These are phyloP conservation scores for Lepilemur ruficaudatus DNA, from an alignment of 2,797 vertebrate genomes.

Conservation along the genomic window DNA sequence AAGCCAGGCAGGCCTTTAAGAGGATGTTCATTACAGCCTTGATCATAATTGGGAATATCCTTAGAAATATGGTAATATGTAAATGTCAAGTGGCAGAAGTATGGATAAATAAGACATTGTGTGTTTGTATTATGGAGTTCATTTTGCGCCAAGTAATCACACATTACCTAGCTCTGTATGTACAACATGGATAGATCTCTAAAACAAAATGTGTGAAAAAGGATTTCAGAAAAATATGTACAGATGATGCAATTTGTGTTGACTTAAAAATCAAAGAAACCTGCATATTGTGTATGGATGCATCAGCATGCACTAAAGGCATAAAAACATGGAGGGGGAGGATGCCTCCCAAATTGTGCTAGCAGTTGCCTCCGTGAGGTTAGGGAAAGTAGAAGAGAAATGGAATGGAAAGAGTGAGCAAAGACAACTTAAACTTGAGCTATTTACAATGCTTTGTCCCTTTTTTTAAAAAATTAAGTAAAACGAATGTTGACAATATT, in stretches of 20 bases:
- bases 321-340: not conserved
- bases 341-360: not conserved
- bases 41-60: not conserved
- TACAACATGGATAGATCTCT: not conserved
- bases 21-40: not conserved
- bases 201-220: conserved; percentile 29
- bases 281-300: not conserved
- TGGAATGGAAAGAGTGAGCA: not conserved
- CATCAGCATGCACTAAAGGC: not conserved
- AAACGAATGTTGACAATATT: not conserved
- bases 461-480: not conserved
- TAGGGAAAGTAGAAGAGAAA: not conserved
- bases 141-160: not conserved
- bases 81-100: not conserved
- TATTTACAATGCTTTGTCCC: not conserved
- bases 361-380: not conserved
- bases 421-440: not conserved
- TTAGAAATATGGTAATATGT: not conserved
- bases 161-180: not conserved
- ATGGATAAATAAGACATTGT: not conserved
- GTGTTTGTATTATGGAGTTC: not conserved
- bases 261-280: not conserved
- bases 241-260: not conserved
- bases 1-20: not conserved
- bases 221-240: not conserved